Percentiles rank a stretch among this genome's conserved stretches.
These are phyloP conservation scores for Vespertilio murinus DNA, from an alignment of 2,797 vertebrate species.

Conservation along the genomic window DNA sequence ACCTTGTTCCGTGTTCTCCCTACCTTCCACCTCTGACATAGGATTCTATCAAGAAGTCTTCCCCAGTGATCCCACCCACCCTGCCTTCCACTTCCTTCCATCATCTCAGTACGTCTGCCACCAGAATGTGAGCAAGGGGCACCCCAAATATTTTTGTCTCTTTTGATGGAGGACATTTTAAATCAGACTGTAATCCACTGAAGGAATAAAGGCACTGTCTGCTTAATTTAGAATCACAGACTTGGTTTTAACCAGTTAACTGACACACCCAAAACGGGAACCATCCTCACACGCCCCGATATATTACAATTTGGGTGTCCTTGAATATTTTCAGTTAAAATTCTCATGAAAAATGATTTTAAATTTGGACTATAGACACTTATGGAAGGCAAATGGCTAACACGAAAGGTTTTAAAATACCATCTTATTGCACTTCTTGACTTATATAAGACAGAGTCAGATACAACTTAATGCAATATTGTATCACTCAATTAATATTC, in stretches of 20 bases:
- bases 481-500: conserved; percentile 14
- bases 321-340: too few species aligned
- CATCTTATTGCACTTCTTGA: neutral
- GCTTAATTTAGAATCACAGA: neutral
- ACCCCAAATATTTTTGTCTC: neutral
- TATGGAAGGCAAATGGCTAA: too few species aligned
- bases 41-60: neutral
- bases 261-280: too few species aligned
- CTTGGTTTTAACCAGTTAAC: neutral
- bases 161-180: neutral
- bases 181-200: neutral
- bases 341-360: too few species aligned
- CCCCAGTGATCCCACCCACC: neutral
- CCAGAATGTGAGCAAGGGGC: neutral
- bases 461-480: neutral
- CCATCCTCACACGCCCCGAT: too few species aligned
- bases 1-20: neutral
- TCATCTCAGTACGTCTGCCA: neutral
- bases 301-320: too few species aligned
- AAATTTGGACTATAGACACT: too few species aligned
- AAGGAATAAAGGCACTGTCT: neutral
- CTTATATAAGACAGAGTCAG: neutral
- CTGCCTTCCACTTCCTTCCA: neutral
- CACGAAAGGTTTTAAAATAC: neutral
- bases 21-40: neutral